Evolutionary conservation across 2,888 invertebrate genomes (phyloP).

Genomic region (Leptopilina myrica): DNA sequence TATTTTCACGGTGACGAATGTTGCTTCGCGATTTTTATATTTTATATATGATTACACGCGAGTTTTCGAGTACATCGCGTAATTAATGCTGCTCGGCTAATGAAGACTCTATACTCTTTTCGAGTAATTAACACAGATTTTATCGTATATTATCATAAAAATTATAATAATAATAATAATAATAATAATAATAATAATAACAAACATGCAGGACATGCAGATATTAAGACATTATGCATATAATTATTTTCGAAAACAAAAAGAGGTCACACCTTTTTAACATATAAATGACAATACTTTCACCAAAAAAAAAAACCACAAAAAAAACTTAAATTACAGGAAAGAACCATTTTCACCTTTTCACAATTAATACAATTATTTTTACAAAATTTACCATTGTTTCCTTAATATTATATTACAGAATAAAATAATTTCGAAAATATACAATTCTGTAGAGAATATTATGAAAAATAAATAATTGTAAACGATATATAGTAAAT

Average conservation of each 20-base stretch:
- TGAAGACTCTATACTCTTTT: background rate
- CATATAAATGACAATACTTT: no score
- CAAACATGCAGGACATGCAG: background rate
- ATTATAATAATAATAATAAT: background rate
- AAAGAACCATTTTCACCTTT: no score
- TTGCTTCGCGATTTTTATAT: background rate
- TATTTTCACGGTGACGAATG: conserved; percentile 1
- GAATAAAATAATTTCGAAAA: no score
- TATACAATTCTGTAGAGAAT: no score
- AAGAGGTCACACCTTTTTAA: background rate
- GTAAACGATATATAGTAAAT: no score
- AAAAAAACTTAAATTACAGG: no score
- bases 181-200: background rate
- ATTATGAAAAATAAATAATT: no score
- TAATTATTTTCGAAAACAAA: background rate
- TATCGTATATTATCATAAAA: background rate
- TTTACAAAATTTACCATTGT: no score
- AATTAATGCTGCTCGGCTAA: conserved; percentile 29
- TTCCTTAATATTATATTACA: no score
- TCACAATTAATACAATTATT: no score
- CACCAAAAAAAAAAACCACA: no score
- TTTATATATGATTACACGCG: background rate
- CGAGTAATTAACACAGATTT: conserved; percentile 15
- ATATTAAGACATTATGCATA: conserved; percentile 2
- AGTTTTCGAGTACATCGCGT: background rate